Evolutionary conservation across 2,888 invertebrate species (phyloP).

Genomic region (Ectropis crepuscularia): DNA sequence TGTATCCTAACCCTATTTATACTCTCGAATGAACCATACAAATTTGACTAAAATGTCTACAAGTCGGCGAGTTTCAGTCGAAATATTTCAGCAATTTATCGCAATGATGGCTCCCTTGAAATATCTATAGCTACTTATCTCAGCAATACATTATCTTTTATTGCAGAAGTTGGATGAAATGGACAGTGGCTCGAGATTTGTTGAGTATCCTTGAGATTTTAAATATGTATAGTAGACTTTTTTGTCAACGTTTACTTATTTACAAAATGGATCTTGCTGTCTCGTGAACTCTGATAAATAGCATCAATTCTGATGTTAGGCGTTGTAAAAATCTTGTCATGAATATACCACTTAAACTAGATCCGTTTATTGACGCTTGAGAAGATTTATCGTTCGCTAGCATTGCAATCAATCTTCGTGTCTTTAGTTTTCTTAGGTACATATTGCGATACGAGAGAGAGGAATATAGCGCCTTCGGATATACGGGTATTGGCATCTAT

Average conservation of each 20-base stretch:
- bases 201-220: constrained; percentile 4
- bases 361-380: constrained; percentile 39
- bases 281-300: constrained; percentile 12
- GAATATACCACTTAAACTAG: constrained; percentile 30
- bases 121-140: constrained; percentile 12
- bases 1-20: constrained; percentile 33
- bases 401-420: constrained; percentile 37
- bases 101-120: constrained; percentile 16
- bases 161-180: constrained; percentile 14
- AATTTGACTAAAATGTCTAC: constrained; percentile 43
- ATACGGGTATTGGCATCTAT: background rate
- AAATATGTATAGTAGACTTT: constrained; percentile 1
- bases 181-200: constrained; percentile 5
- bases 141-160: constrained; percentile 17
- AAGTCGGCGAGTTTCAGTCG: constrained; percentile 22
- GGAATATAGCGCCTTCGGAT: constrained; percentile 1
- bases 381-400: constrained; percentile 44
- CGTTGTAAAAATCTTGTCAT: constrained; percentile 14
- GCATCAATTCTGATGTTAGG: constrained; percentile 17
- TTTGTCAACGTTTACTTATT: background rate
- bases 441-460: background rate
- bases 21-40: constrained; percentile 43
- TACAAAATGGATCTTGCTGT: constrained; percentile 4
- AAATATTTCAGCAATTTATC: constrained; percentile 35
- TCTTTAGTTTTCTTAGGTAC: constrained; percentile 16